Base-by-base conservation (phyloP, 2,113 vertebrate species). In the Pelvicachromis taeniatus region DNA sequence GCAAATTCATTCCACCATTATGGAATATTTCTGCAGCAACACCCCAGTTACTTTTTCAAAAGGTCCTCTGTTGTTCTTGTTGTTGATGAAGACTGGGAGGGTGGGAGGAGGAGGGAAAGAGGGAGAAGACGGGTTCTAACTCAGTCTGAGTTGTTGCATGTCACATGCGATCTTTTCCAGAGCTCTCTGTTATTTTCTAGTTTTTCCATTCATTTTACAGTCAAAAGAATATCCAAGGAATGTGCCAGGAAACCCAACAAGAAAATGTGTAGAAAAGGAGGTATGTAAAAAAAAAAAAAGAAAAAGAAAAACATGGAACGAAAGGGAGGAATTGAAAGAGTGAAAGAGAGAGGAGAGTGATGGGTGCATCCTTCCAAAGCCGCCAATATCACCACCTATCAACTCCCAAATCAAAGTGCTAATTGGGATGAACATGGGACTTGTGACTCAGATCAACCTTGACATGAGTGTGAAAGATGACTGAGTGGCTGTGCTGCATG, bases 151-250 rank as follows among this genome's bases (percentile, higher is more conserved):
- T 95, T 96, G 95, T 97, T 98, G 98, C 98, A 99, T 99, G 98
- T 96, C 94, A 97, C 97, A 95, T 96, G 95, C 94, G 94, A 95
- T 96, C 77, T 92, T 95, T 96, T 94, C 85, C 97, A 97, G 97
- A 99, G 97, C 96, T 96, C 98, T 96, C 97, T 99, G 98, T 99
- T 99, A 99, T 99, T 99, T 98, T 99, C 97, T 99, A 99, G 99
- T 99, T 96, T 99, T 99, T 98, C 96, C 99, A 99, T 99, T 99
- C 99, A 98, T 98, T 99, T 99, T 99, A 97, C 99, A 99, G 99
- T 99, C 97, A 99, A 99, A 99, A 99, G 99, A 99, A 99, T 99
- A 99, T 99, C 99, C 98, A 99, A 99, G 99, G 99, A 99, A 99
- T 99, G 99, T 99, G 98, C 98, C 97, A 98, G 99, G 96, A 99